Evolutionary conservation across 1,140 invertebrate genomes (phyloP).

Genomic region (Euwallacea similis): DNA sequence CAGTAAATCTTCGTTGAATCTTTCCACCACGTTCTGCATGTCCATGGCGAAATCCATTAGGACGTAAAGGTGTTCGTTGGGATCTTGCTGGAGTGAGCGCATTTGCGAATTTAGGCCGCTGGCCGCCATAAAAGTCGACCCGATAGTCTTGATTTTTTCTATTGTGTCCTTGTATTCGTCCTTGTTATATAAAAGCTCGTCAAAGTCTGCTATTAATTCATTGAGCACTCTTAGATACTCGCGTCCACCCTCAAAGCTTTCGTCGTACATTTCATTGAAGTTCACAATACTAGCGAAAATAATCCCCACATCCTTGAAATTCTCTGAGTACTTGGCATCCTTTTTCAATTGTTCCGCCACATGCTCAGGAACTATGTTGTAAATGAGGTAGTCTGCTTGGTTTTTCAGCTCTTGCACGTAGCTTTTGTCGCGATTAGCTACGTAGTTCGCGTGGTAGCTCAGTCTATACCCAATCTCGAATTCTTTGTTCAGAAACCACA

Average conservation of each 20-base stretch:
- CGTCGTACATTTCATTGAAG: conserved; percentile 95
- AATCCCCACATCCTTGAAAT: conserved; percentile 89
- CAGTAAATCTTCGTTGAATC: conserved; percentile 85
- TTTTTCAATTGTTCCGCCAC: conserved; percentile 91
- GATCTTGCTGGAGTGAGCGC: conserved; percentile 62
- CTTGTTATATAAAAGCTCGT: conserved; percentile 80
- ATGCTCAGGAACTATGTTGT: conserved; percentile 95
- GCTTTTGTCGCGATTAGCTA: conserved; percentile 83
- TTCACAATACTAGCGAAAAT: conserved; percentile 95
- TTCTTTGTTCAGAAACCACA: conserved; percentile 90
- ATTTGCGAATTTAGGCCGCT: conserved; percentile 85
- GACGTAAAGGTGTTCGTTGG: conserved; percentile 79
- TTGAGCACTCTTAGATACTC: conserved; percentile 94
- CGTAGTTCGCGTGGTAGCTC: conserved; percentile 89
- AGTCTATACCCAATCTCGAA: conserved; percentile 93
- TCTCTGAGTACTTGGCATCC: conserved; percentile 93
- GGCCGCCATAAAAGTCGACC: conserved; percentile 96
- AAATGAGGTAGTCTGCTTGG: conserved; percentile 93
- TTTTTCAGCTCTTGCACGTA: conserved; percentile 87
- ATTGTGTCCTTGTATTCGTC: conserved; percentile 77
- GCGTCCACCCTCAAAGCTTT: conserved; percentile 88
- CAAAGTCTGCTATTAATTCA: conserved; percentile 93
- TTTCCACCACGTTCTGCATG: conserved; percentile 82
- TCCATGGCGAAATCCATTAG: conserved; percentile 87
- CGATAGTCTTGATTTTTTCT: conserved; percentile 98